Evolutionary conservation across 2,797 vertebrate species (phyloP).

Genomic region (Scolopax bukidnonensis): DNA sequence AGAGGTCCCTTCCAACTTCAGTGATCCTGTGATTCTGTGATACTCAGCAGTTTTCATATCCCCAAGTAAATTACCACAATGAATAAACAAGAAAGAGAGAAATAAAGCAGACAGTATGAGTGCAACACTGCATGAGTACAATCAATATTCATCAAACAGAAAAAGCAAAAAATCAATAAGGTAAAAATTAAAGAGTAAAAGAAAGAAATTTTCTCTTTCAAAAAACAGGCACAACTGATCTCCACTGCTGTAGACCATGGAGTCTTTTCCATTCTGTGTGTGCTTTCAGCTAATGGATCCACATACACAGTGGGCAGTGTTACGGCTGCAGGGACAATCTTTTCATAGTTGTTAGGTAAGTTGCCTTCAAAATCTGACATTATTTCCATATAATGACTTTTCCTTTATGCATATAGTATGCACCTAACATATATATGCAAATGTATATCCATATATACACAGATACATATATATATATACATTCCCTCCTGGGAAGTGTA

Average conservation of each 20-base stretch:
- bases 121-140: neutral
- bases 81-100: slow-evolving; percentile 51
- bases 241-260: neutral
- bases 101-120: slow-evolving; percentile 8
- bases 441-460: neutral
- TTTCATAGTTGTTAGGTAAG: neutral
- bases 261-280: neutral
- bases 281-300: neutral
- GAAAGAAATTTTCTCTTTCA: slow-evolving; percentile 27
- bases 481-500: neutral
- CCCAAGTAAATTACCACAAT: slow-evolving; percentile 2
- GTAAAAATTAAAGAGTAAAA: slow-evolving; percentile 60
- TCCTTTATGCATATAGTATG: neutral
- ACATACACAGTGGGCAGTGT: neutral
- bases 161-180: slow-evolving; percentile 56
- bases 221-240: neutral
- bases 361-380: neutral
- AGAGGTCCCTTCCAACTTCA: neutral
- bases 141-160: slow-evolving; percentile 67
- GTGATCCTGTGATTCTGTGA: neutral
- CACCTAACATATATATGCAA: neutral
- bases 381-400: neutral
- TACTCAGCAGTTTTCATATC: slow-evolving; percentile 37
- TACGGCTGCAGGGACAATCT: neutral
- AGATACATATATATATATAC: neutral